phyloP scores from a whole-genome alignment of 2,113 vertebrate species.

The Coracopsis vasa region DNA sequence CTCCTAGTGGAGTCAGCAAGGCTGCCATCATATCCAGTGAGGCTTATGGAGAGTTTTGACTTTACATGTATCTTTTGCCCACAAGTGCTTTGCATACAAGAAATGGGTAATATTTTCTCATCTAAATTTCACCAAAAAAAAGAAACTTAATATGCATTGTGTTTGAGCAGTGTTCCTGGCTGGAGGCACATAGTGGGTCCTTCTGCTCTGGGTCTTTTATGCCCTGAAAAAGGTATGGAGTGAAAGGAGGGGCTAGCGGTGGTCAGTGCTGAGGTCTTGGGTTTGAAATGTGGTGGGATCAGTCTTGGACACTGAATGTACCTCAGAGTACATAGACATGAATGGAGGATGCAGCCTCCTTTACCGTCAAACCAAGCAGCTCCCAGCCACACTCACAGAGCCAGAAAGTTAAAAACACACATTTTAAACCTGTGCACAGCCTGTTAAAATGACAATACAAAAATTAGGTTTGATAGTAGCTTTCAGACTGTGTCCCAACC shows the following conservation, averaged over 20 bases:
- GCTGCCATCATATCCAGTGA: not conserved
- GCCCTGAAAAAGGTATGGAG: not conserved
- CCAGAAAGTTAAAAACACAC: not conserved
- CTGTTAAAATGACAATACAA: not conserved
- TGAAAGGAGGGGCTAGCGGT: not conserved
- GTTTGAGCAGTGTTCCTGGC: not conserved
- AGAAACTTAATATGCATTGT: not conserved
- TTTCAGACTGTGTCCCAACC: not conserved
- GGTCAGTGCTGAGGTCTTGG: rapidly evolving
- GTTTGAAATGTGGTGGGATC: rapidly evolving
- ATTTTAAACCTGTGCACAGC: not conserved
- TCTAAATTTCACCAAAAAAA: not conserved
- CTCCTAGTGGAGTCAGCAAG: not conserved
- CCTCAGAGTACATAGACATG: rapidly evolving
- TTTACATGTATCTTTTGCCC: not conserved
- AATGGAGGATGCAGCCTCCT: rapidly evolving
- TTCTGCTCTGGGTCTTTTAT: not conserved
- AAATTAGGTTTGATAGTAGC: not conserved
- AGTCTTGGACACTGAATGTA: not conserved
- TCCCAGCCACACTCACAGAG: not conserved
- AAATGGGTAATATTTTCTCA: not conserved
- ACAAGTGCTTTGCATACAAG: not conserved
- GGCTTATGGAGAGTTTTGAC: not conserved
- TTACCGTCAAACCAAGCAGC: not conserved
- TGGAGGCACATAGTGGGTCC: not conserved